phyloP scores from a whole-genome alignment of 2,113 vertebrate genomes.

The Isichthys henryi region DNA sequence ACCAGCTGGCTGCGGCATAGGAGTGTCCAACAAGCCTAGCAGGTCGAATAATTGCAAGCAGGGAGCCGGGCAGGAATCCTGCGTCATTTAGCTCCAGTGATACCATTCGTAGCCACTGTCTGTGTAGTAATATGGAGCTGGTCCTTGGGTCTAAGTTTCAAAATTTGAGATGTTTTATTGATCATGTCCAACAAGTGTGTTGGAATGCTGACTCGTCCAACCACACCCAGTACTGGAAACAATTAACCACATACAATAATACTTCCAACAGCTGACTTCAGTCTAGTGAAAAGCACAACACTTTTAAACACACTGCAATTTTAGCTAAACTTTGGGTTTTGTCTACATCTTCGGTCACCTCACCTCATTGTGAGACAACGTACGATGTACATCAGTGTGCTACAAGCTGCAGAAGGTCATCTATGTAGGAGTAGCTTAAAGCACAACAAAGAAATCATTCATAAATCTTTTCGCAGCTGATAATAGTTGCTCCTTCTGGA shows the following conservation, averaged over 20 bases:
- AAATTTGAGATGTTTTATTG: not conserved
- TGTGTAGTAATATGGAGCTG: not conserved
- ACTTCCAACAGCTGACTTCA: not conserved
- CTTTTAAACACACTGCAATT: not conserved
- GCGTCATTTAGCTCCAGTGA: not conserved
- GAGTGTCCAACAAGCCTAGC: not conserved
- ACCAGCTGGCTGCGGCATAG: not conserved
- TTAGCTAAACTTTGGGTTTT: not conserved
- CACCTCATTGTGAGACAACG: not conserved
- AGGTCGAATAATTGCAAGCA: not conserved
- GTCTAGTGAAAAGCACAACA: not conserved
- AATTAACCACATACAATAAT: not conserved
- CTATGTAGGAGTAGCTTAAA: not conserved
- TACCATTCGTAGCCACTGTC: not conserved
- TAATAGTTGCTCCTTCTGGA: not conserved
- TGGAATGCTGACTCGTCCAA: not conserved
- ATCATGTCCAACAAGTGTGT: not conserved
- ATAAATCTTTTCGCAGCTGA: not conserved
- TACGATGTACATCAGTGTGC: not conserved
- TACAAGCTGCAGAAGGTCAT: not conserved
- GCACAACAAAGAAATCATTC: not conserved
- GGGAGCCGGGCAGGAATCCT: not conserved
- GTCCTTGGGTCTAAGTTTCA: not conserved
- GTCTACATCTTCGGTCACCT: not conserved
- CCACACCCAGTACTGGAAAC: not conserved